phyloP scores from a whole-genome alignment of 2,888 invertebrate species.

The Eledone cirrhosa region DNA sequence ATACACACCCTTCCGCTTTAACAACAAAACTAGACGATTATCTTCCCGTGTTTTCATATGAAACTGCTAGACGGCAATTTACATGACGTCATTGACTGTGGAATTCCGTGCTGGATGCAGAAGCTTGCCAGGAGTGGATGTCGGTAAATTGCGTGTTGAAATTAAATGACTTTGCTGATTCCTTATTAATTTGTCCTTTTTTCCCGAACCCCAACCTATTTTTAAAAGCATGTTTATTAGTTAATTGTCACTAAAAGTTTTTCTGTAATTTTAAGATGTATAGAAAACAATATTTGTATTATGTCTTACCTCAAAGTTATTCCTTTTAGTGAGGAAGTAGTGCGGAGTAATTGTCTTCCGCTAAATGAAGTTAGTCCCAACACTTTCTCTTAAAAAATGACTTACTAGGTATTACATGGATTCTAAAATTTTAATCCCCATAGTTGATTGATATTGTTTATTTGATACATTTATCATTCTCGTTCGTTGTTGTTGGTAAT shows the following conservation, averaged over 20 bases:
- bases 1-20: too few species aligned
- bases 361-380: constrained; percentile 21
- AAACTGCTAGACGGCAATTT: constrained; percentile 10
- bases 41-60: background rate
- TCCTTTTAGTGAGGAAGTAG: too few species aligned
- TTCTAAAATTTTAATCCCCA: too few species aligned
- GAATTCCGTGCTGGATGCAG: constrained; percentile 3
- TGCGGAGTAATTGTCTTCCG: background rate
- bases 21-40: constrained; percentile 16
- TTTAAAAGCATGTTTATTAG: too few species aligned
- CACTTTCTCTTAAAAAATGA: background rate
- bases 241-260: too few species aligned
- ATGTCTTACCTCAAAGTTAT: too few species aligned
- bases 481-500: too few species aligned
- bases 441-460: too few species aligned
- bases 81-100: constrained; percentile 25
- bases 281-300: too few species aligned
- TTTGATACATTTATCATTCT: too few species aligned
- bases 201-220: background rate
- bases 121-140: constrained; percentile 6
- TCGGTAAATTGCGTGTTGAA: constrained; percentile 27
- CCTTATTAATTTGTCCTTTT: background rate
- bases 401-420: too few species aligned
- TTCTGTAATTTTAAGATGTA: too few species aligned
- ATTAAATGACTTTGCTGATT: constrained; percentile 19